Conservation (phyloP, 2,113 vertebrate genomes). For the Murina feae region DNA sequence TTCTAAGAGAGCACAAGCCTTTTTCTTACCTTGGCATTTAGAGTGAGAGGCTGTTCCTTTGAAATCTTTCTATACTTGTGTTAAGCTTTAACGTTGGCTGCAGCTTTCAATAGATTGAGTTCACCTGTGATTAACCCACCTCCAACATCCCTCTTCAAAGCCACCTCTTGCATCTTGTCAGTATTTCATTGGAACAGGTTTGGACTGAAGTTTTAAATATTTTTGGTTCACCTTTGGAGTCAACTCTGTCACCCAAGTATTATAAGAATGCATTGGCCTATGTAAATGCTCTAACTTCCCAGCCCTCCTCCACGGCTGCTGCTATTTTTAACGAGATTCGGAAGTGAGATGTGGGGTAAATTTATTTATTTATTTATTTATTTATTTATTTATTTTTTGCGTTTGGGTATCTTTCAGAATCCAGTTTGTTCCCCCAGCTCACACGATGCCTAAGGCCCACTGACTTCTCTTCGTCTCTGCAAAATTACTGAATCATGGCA, state of each 20-base stretch:
- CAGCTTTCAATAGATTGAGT: not conserved
- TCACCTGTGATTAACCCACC: not conserved
- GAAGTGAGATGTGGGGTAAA: not conserved
- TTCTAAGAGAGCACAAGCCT: not conserved
- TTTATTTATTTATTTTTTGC: not conserved
- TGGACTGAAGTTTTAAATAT: not conserved
- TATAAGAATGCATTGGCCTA: not conserved
- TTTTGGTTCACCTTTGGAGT: not conserved
- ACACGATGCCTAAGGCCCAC: not conserved
- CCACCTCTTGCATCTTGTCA: not conserved
- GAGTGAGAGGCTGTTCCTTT: not conserved
- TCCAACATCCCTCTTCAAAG: not conserved
- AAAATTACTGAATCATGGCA: conserved; percentile 4
- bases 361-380: not conserved
- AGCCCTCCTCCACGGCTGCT: not conserved
- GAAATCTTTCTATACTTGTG: not conserved
- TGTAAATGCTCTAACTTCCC: not conserved
- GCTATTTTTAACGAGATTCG: not conserved
- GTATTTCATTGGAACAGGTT: not conserved
- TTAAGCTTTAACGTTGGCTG: not conserved
- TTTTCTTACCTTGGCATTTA: not conserved
- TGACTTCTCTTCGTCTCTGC: not conserved
- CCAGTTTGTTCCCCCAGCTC: not conserved
- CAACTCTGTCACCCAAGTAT: not conserved
- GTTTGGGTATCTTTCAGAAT: conserved; percentile 29